phyloP scores from a whole-genome alignment of 2,113 vertebrate genomes.

The Microcebus lehilahytsara region DNA sequence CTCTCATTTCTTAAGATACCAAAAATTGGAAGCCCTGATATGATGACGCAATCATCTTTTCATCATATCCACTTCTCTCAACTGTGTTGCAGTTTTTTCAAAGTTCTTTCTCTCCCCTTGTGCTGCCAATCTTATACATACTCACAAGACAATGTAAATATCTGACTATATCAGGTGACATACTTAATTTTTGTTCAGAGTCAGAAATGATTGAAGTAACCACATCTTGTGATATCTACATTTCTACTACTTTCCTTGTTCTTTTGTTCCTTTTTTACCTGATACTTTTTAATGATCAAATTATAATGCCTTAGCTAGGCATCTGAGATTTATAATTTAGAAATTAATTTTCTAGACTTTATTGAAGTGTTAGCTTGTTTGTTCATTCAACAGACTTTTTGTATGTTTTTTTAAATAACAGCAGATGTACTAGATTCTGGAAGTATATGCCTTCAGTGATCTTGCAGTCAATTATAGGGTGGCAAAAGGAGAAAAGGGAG shows the following conservation, averaged over 20 bases:
- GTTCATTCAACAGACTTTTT: background rate
- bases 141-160: background rate
- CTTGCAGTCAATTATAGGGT: background rate
- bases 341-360: background rate
- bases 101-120: background rate
- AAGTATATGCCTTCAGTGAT: background rate
- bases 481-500: background rate
- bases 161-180: background rate
- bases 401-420: background rate
- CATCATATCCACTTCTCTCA: background rate
- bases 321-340: background rate
- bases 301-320: background rate
- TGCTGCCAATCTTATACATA: background rate
- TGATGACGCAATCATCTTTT: background rate
- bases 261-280: background rate
- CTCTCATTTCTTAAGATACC: background rate
- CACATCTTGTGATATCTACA: background rate
- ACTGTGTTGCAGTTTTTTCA: background rate
- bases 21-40: background rate
- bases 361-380: background rate
- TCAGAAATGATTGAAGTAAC: background rate
- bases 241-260: background rate
- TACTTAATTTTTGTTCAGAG: background rate
- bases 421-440: background rate
- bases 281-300: background rate